Evolutionary conservation across 2,113 vertebrate genomes (phyloP), one percentile per base, ranked within the genome.

Genomic region (Mormyrus lacerda): DNA sequence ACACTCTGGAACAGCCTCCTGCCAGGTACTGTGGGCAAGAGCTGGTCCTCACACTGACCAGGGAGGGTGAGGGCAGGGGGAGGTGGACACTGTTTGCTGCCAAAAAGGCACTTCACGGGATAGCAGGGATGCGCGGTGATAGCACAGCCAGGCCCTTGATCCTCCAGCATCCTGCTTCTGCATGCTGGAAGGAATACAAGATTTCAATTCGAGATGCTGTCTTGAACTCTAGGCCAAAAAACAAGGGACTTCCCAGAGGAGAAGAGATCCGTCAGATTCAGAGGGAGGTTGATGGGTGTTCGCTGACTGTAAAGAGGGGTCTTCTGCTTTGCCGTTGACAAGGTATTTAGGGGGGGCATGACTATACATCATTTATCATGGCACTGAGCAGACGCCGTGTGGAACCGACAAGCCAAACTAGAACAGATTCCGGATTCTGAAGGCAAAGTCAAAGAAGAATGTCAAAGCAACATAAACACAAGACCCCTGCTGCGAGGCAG

Each of bases 41-140:
- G 89, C 31, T 58, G 53, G 88, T 55, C 87, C 86, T 89, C 83
- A 90, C 90, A 90, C 90, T 91, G 90, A 91, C 83, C 82, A 82
- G 88, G 90, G 85, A 91, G 92, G 89, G 91, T 88, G 86, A 91
- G 90, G 90, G 85, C 35, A 21, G 17, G 51, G 65, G 2, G 39
- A 45, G 47, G 8, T 27, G 61, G 88, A 39, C 45, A 50, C 15
- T 24, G 21, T 6, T 27, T 21, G n/a, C 88, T 79, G 88, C 88
- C 88, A 79, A 88, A 88, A 50, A 48, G 15, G 24, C 87, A 21
- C 58, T 69, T 61, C 58, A 31, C 58, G 39, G 87, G 58, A 13
- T 0, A 24, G 17, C 19, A 6, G 44, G 58, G 55, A n/a, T 4
- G 39, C 19, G 13, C 5, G 44, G 87, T 45, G 39, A n/a, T 58